A percentile compares a stretch with the other conserved stretches of the same genome.
phyloP scores from a whole-genome alignment of 2,113 vertebrate genomes.

The Dasyurus viverrinus region DNA sequence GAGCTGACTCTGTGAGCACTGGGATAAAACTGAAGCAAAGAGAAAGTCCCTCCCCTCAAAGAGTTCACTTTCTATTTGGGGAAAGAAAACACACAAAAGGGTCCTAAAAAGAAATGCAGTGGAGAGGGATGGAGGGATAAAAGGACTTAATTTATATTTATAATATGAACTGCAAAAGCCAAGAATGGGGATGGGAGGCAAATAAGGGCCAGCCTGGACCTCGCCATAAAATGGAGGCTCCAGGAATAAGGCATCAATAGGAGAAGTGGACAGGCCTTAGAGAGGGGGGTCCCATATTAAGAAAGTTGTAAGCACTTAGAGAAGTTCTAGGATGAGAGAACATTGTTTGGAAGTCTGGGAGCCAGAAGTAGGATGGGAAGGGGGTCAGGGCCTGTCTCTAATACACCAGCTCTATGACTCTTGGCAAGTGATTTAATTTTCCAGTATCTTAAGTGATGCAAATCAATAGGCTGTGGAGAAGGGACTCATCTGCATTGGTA shows the following conservation, averaged over 20 bases:
- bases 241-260: background rate
- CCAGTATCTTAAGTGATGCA: background rate
- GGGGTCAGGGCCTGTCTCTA: background rate
- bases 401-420: background rate
- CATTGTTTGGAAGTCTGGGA: background rate
- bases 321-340: no score
- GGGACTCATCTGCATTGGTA: background rate
- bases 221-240: background rate
- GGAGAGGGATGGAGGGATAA: background rate
- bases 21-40: background rate
- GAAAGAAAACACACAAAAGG: background rate
- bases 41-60: background rate
- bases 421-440: background rate
- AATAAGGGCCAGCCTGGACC: background rate
- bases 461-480: background rate
- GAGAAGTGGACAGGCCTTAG: background rate
- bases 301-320: background rate
- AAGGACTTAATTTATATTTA: background rate
- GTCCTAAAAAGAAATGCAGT: background rate
- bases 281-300: background rate
- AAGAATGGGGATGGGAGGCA: background rate
- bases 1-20: background rate
- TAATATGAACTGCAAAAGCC: background rate
- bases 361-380: background rate
- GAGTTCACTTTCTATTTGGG: background rate